Base-by-base conservation (phyloP, 1,140 invertebrate species). In the Cryptotermes secundus region DNA sequence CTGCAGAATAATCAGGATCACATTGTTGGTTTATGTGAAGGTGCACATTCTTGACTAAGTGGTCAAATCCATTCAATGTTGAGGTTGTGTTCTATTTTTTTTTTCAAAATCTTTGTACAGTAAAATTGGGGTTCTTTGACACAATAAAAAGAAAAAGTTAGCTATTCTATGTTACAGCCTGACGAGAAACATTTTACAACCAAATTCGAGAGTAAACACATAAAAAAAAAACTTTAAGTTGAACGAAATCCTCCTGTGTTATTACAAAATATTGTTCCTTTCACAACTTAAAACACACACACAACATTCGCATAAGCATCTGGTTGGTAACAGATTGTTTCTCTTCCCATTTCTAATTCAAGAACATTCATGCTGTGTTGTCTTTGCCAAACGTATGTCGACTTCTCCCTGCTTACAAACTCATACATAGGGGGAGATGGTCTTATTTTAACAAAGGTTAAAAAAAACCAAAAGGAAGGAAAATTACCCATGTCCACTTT, bases 61-160 rank as follows among this genome's bases (percentile, higher is more conserved):
- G 83, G 83, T 83, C 83, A 83, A 45, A 83, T 72, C 53, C 83
- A 65, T 83, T 42, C 83, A 83, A 59, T 83, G 31, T 35, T 83
- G 45, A 72, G 53, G 83, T 31, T 72, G 34, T 65, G 83, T 83
- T 59, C 38, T 82, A 38, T 82, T 45, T 82, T 81, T 34, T 31
- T 36, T 82, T 82, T 82, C 83, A 42, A 84, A 84, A 81, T 82
- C 84, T 84, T 84, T 84, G 84, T 84, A 84, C 84, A 84, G 84
- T 84, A 84, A 84, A 82, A 84, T 82, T 83, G 84, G 84, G 84
- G 45, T 80, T 82, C 83, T 81, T 82, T 35, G 45, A n/a, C 84
- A 84, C 84, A 82, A 80, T 84, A 82, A 81, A 84, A 82, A 80
- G 80, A 81, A 83, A 83, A 65, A 3, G 59, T 83, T 34, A 42